Evolutionary conservation across 2,888 invertebrate species (phyloP).

Genomic region (Mythimna pallens): DNA sequence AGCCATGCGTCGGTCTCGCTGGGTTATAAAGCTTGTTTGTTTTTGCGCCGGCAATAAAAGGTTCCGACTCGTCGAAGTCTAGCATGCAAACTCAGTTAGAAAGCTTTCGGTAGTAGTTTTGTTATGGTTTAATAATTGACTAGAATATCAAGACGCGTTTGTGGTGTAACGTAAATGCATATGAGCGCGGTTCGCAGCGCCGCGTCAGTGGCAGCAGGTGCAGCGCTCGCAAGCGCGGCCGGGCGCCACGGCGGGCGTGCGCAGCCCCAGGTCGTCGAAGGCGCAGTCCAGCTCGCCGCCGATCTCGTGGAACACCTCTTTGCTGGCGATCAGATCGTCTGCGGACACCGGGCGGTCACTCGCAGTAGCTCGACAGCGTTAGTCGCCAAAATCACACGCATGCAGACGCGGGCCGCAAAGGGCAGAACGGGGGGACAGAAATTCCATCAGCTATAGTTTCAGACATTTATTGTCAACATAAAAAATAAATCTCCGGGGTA

Average conservation of each 20-base stretch:
- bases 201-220: slow-evolving; percentile 85
- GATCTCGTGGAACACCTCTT: slow-evolving; percentile 97
- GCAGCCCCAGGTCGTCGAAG: slow-evolving; percentile 93
- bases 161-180: slow-evolving; percentile 79
- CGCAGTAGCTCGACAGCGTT: slow-evolving; percentile 59
- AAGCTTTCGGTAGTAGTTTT: slow-evolving; percentile 63
- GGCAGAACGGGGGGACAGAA: slow-evolving; percentile 52
- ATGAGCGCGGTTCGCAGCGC: slow-evolving; percentile 52
- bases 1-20: slow-evolving; percentile 85
- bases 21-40: slow-evolving; percentile 74
- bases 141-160: slow-evolving; percentile 68
- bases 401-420: slow-evolving; percentile 48
- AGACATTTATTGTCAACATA: slow-evolving; percentile 78
- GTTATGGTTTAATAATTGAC: slow-evolving; percentile 63
- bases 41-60: slow-evolving; percentile 61
- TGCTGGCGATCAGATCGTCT: slow-evolving; percentile 96
- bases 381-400: slow-evolving; percentile 75
- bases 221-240: slow-evolving; percentile 81
- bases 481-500: slow-evolving; percentile 70
- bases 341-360: slow-evolving; percentile 82
- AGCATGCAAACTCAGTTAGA: slow-evolving; percentile 76
- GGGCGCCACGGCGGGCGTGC: slow-evolving; percentile 62
- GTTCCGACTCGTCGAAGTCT: slow-evolving; percentile 63
- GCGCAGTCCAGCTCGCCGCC: slow-evolving; percentile 98
- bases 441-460: slow-evolving; percentile 89